Evolutionary conservation across 1,140 invertebrate species (phyloP), one percentile per base, ranked within the genome.

Genomic region (Ectropis grisescens): DNA sequence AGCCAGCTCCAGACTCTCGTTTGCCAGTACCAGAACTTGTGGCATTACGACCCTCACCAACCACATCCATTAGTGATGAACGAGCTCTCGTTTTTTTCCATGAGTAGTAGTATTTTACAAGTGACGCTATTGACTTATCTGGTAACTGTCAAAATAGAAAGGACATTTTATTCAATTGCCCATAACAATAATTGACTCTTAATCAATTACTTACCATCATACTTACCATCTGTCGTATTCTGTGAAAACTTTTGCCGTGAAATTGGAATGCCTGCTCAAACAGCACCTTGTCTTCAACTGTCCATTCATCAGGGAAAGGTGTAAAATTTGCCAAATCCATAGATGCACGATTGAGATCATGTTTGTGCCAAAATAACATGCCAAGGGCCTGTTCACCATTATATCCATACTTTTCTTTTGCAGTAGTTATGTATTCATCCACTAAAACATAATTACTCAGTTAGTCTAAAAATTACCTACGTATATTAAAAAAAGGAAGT

Each of bases 261-360:
- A 98, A 98, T 64, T 97, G 95, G 75, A 97, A 98, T 13, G 96
- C 97, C 78, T 98, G 96, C 70, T 98, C 96, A 85, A 99, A 99
- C 11, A 98, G 81, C 28, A 98, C 95, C 86, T 98, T 98, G 64
- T 99, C 97, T 82, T 98, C 97, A 2, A 96, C 93, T 9, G 96
- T 96, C 97, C 97, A 99, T 61, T 99, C 96, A 84, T 98, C 96
- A 13, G 96, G 96, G 62, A 97, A 97, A 1, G 97, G 97, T 35
- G 95, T 97, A 62, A 98, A 99, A 82, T 98, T 98, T 8, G 95
- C 93, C 40, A 99, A 85, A 72, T 98, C 96, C 59, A 93, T 83
- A 1, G 96, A 90, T 2, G 97, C 96, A 55, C 93, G 88, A 47
- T 95, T 94, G 23, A 98, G 84, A 79, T 98, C 94, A 83, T 98